Percentiles rank a stretch among this genome's conserved stretches.
Evolutionary conservation across 2,797 vertebrate species (phyloP).

Genomic region (Zenarchopterus dispar): DNA sequence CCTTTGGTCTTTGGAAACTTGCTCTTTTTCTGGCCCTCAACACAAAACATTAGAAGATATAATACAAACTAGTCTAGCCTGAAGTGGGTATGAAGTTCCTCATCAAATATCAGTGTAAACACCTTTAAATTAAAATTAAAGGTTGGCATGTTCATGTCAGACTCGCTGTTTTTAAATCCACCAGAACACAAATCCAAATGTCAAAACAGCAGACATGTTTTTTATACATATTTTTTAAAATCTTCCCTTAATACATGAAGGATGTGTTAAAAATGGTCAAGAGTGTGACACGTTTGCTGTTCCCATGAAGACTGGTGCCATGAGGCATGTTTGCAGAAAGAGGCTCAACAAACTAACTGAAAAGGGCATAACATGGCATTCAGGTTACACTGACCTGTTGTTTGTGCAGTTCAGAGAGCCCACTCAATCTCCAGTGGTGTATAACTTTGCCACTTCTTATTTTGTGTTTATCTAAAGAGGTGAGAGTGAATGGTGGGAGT

Average conservation of each 20-base stretch:
- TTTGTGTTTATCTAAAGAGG: constrained; percentile 6
- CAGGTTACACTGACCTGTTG: constrained; percentile 11
- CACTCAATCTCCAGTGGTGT: not conserved
- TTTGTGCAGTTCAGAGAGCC: constrained; percentile 10
- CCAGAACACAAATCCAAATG: constrained; percentile 3
- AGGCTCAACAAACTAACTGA: constrained; percentile 7
- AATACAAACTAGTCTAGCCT: not conserved
- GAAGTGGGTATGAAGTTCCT: not conserved
- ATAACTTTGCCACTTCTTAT: constrained; percentile 13
- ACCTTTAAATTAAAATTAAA: constrained; percentile 31
- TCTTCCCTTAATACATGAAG: constrained; percentile 22
- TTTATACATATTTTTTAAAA: constrained; percentile 11
- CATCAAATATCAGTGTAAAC: constrained; percentile 9
- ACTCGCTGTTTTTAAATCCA: constrained; percentile 8
- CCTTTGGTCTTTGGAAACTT: constrained; percentile 19
- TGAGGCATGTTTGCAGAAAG: constrained; percentile 9
- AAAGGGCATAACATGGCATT: not conserved
- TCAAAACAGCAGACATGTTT: not conserved
- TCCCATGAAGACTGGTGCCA: constrained; percentile 8
- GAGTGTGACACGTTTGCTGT: constrained; percentile 5
- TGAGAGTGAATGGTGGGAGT: not conserved
- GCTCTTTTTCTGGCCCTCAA: constrained; percentile 5
- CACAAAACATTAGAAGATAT: constrained; percentile 8
- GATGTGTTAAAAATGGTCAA: not conserved
- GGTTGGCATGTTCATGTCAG: constrained; percentile 21